A percentile compares a stretch with the other conserved stretches of the same genome.
Conservation (phyloP, 2,888 invertebrate genomes). For the Oligia fasciuncula region DNA sequence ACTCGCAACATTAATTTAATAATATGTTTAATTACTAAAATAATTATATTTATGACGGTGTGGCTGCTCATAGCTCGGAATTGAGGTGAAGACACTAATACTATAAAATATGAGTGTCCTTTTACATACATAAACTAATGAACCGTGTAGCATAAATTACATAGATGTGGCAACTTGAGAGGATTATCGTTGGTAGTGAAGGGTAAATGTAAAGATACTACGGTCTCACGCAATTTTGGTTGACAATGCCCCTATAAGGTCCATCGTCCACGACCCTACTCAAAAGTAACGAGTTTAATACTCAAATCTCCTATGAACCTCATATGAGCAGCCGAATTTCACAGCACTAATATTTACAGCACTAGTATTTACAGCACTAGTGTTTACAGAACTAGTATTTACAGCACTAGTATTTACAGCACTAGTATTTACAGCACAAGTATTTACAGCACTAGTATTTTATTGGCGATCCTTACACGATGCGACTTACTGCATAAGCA, state of each 20-base stretch:
- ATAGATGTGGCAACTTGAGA: slow-evolving; percentile 35
- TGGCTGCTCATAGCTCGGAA: slow-evolving; percentile 5
- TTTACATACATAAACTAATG: slow-evolving; percentile 44
- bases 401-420: too few relatives aligned
- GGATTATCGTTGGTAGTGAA: slow-evolving; percentile 38
- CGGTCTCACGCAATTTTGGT: background rate
- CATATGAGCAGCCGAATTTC: background rate
- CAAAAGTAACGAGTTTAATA: background rate
- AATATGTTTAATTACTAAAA: slow-evolving; percentile 30
- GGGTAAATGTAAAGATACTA: slow-evolving; percentile 17
- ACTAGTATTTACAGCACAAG: too few relatives aligned
- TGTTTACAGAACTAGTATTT: too few relatives aligned
- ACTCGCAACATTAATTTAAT: slow-evolving; percentile 24
- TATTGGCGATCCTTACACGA: background rate
- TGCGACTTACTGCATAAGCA: too few relatives aligned
- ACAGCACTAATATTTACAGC: background rate
- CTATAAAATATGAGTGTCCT: slow-evolving; percentile 52
- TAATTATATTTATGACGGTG: slow-evolving; percentile 22
- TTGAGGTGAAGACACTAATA: slow-evolving; percentile 42
- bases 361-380: background rate
- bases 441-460: background rate
- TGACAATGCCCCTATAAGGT: background rate
- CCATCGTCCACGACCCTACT: background rate
- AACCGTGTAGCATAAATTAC: slow-evolving; percentile 45
- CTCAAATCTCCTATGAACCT: background rate